phyloP scores from a whole-genome alignment of 2,888 invertebrate species.

The Gymnocheta viridis region DNA sequence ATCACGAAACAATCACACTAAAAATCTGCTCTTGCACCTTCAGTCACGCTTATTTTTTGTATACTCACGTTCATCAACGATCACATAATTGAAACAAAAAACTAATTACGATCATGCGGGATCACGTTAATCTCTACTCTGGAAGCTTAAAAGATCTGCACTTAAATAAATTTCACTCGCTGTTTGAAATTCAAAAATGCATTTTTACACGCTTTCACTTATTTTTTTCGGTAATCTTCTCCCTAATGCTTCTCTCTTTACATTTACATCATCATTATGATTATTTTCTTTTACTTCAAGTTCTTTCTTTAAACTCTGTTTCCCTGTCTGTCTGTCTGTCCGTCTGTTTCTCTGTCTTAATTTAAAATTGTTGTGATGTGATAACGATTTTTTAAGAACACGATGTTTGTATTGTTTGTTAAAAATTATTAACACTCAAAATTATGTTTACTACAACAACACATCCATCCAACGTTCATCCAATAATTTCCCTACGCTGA shows the following conservation, averaged over 20 bases:
- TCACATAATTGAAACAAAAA: too few species aligned
- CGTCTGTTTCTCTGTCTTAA: neutral
- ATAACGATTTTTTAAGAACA: conserved; percentile 22
- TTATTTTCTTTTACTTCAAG: neutral
- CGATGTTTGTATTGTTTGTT: neutral
- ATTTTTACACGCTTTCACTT: conserved; percentile 49
- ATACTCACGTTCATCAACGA: too few species aligned
- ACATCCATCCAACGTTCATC: neutral
- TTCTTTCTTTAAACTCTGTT: too few species aligned
- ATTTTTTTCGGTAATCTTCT: conserved; percentile 11
- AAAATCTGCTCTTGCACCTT: too few species aligned
- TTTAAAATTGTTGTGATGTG: neutral
- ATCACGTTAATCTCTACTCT: too few species aligned
- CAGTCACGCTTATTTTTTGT: too few species aligned
- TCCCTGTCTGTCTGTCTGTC: neutral
- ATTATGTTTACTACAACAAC: neutral
- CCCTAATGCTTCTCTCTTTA: neutral
- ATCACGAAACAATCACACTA: too few species aligned
- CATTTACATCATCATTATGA: conserved; percentile 6
- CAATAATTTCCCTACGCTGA: neutral
- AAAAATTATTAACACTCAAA: neutral
- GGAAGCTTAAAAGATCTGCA: neutral
- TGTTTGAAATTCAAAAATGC: conserved; percentile 26
- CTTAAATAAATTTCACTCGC: neutral
- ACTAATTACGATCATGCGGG: too few species aligned